These are phyloP conservation scores for Lepilemur septentrionalis DNA, from an alignment of 2,797 vertebrate genomes.

Conservation along the genomic window DNA sequence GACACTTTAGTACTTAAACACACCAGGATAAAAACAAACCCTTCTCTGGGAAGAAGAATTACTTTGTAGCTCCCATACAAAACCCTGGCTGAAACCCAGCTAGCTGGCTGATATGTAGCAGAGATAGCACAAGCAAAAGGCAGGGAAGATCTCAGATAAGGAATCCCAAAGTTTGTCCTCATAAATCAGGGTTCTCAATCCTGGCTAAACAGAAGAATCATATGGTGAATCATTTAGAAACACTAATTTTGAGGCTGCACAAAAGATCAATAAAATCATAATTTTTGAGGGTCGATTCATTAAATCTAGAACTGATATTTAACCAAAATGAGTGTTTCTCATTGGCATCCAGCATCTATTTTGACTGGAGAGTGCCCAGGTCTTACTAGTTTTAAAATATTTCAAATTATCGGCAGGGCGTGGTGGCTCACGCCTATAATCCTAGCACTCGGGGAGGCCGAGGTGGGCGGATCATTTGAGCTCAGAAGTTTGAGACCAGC, in stretches of 20 bases:
- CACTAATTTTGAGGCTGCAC: neutral
- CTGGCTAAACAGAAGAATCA: neutral
- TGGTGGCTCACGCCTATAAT: no score
- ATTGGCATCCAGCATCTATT: neutral
- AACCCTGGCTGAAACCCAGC: neutral
- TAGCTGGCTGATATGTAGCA: neutral
- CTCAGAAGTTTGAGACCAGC: no score
- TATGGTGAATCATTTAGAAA: neutral
- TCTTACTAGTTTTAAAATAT: neutral
- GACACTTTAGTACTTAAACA: neutral
- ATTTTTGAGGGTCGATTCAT: neutral
- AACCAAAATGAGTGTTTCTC: neutral
- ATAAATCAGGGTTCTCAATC: neutral
- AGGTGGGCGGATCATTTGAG: no score
- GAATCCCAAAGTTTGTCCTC: neutral
- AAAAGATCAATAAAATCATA: neutral
- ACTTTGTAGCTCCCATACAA: neutral
- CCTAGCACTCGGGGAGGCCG: no score
- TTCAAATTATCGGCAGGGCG: neutral
- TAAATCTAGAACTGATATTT: neutral
- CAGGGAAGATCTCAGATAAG: neutral
- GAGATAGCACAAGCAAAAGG: neutral
- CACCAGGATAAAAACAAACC: neutral
- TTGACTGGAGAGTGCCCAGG: neutral
- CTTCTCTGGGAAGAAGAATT: neutral